phyloP scores from a whole-genome alignment of 1,140 invertebrate species.

The Drosophila melanica region DNA sequence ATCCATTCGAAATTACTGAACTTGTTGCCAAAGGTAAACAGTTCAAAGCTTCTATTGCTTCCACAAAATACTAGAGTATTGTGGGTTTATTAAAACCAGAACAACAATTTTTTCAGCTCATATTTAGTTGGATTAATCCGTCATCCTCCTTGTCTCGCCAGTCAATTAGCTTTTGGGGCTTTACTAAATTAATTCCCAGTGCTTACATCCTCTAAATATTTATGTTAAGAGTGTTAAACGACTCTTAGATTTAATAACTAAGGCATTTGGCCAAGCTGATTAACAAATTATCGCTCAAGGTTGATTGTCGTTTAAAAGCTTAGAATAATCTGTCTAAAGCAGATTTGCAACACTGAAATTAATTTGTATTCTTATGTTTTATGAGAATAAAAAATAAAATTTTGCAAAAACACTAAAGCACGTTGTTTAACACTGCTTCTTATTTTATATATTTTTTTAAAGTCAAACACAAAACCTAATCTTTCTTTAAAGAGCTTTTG shows the following conservation, averaged over 20 bases:
- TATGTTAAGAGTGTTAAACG: not conserved
- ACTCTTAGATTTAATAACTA: not conserved
- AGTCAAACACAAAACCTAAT: not conserved
- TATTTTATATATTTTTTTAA: no score
- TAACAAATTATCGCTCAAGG: not conserved
- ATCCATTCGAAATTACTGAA: slow-evolving; percentile 3
- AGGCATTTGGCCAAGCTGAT: slow-evolving; percentile 8
- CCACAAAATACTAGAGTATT: not conserved
- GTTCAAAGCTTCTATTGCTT: not conserved
- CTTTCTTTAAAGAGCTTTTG: not conserved
- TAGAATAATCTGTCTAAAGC: not conserved
- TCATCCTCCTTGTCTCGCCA: not conserved
- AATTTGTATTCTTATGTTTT: not conserved
- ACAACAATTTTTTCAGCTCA: not conserved
- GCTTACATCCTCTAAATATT: no score
- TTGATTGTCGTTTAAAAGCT: not conserved
- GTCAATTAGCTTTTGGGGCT: not conserved
- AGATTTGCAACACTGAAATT: slow-evolving; percentile 2
- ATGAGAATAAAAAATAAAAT: no score
- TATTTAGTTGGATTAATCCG: not conserved
- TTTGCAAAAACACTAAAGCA: no score
- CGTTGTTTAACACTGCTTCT: no score
- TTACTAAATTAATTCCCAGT: no score
- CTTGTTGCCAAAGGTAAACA: slow-evolving; percentile 6
- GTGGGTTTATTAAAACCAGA: not conserved